phyloP scores from a whole-genome alignment of 2,113 vertebrate genomes.

The Nycticorax nycticorax region DNA sequence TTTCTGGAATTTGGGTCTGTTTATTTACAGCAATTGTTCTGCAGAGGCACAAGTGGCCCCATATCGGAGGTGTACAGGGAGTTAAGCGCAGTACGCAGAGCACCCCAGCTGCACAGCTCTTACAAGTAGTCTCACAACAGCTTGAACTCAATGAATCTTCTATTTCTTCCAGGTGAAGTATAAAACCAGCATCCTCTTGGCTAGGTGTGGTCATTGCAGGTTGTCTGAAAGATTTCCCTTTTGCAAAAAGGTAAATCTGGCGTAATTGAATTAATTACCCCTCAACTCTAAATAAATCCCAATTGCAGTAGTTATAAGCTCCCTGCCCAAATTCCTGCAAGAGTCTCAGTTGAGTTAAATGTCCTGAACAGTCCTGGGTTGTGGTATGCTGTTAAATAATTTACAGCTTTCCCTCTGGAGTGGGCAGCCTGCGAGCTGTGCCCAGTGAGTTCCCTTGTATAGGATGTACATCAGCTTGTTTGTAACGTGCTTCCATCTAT shows the following conservation, averaged over 20 bases:
- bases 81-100: not conserved
- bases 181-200: not conserved
- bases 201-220: not conserved
- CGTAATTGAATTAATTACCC: not conserved
- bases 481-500: not conserved
- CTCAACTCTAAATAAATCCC: not conserved
- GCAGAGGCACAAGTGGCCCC: not conserved
- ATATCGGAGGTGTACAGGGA: not conserved
- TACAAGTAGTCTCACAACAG: not conserved
- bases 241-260: not conserved
- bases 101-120: not conserved
- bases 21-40: slow-evolving; percentile 34
- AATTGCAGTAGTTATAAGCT: not conserved
- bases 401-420: not conserved
- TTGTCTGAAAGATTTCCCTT: not conserved
- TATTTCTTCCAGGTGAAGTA: not conserved
- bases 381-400: not conserved
- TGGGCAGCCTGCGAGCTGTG: not conserved
- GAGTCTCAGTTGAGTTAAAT: not conserved
- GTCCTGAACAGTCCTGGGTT: not conserved
- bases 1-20: slow-evolving; percentile 47
- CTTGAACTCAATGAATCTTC: not conserved
- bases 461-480: not conserved
- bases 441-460: not conserved
- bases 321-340: not conserved